These are phyloP conservation scores for Chiloscyllium punctatum DNA, from an alignment of 2,797 vertebrate genomes.

Conservation along the genomic window DNA sequence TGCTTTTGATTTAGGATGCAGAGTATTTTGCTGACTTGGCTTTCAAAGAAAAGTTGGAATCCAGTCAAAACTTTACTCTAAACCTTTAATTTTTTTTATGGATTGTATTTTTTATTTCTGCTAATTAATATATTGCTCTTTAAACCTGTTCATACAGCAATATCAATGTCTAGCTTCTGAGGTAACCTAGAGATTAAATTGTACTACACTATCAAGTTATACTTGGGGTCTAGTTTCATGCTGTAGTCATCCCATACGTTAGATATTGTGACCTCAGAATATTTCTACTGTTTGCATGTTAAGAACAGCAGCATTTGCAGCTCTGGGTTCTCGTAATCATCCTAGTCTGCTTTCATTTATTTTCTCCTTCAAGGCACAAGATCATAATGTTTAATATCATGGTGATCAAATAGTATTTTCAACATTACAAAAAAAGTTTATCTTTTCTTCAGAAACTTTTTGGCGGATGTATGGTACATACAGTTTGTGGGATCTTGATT, in stretches of 20 bases:
- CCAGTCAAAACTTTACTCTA: neutral
- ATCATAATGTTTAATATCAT: neutral
- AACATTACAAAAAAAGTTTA: neutral
- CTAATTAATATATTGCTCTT: neutral
- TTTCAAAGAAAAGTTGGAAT: neutral
- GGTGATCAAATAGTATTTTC: neutral
- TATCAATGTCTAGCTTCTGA: neutral
- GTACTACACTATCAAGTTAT: neutral
- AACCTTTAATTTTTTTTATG: neutral
- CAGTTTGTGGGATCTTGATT: neutral
- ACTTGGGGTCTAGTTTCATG: neutral
- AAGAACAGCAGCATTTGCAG: neutral
- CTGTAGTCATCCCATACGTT: neutral
- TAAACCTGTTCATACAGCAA: neutral
- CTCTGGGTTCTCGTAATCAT: neutral
- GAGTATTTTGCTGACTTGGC: neutral
- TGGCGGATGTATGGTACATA: neutral
- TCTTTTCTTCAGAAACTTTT: neutral
- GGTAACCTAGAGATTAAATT: neutral
- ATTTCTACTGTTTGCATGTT: neutral
- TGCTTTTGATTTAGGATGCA: neutral
- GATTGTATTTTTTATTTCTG: neutral
- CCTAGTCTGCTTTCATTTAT: neutral
- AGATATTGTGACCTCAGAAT: neutral
- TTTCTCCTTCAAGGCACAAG: neutral